Conservation (phyloP, 2,113 vertebrate genomes). For the Heliornis fulica region DNA sequence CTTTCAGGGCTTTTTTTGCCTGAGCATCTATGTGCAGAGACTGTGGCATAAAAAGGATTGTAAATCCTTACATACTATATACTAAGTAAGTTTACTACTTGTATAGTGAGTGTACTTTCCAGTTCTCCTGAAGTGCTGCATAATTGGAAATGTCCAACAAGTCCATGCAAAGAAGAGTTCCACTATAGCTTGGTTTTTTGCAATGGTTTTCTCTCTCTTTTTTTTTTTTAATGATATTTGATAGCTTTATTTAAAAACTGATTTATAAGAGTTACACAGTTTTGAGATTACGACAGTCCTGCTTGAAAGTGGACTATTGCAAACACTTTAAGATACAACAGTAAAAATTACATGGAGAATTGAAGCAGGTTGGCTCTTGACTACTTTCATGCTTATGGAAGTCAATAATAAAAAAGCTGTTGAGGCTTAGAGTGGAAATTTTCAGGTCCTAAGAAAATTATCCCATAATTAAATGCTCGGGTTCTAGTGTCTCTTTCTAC, state of each 20-base stretch:
- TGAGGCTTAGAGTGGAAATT: background rate
- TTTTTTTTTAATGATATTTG: background rate
- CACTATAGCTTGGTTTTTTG: background rate
- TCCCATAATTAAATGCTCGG: background rate
- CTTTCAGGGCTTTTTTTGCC: background rate
- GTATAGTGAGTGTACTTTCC: background rate
- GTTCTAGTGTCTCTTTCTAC: background rate
- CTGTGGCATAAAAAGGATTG: background rate
- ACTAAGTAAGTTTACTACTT: too few species aligned
- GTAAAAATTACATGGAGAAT: background rate
- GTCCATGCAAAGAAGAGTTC: background rate
- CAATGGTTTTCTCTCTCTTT: background rate
- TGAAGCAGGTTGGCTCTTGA: background rate
- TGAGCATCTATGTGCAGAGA: background rate
- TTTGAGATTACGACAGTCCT: background rate
- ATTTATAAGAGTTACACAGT: background rate
- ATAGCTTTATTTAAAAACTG: background rate
- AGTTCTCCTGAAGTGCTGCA: background rate
- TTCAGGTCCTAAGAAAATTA: background rate
- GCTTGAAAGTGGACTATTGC: background rate
- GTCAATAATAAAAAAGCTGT: background rate
- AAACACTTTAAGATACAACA: accelerated
- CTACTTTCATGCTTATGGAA: background rate
- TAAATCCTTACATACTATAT: background rate
- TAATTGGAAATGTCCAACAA: background rate